Percentiles rank a stretch among this genome's conserved stretches.
Conservation (phyloP, 1,140 invertebrate genomes). For the Penaeus indicus region DNA sequence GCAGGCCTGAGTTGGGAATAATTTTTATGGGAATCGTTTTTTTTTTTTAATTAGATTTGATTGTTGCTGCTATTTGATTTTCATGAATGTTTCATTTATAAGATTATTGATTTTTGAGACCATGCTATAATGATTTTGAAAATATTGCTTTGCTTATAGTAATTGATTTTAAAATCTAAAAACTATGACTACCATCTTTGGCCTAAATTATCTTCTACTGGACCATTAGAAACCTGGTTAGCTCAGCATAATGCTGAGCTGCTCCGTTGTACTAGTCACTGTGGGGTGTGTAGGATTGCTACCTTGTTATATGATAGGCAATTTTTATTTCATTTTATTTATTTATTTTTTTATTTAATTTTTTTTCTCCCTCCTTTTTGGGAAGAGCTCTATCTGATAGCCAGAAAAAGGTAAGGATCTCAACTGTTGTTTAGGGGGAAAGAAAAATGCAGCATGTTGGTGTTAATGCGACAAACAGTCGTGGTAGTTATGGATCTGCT, state of each 20-base stretch:
- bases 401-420: slow-evolving; percentile 36
- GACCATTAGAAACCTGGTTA: slow-evolving; percentile 32
- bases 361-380: no score
- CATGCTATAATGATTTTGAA: no score
- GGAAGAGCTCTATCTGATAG: not conserved
- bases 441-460: no score
- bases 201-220: slow-evolving; percentile 53
- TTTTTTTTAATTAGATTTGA: not conserved
- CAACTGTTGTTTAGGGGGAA: slow-evolving; percentile 23
- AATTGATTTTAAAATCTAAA: not conserved
- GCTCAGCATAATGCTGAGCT: slow-evolving; percentile 16
- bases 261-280: slow-evolving; percentile 59
- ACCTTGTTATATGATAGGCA: no score
- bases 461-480: not conserved
- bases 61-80: no score
- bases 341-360: no score
- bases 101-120: no score
- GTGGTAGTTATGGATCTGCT: slow-evolving; percentile 50
- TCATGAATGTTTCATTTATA: no score
- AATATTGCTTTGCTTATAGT: no score
- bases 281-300: slow-evolving; percentile 41
- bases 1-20: no score
- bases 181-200: not conserved
- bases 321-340: no score
- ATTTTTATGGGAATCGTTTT: no score